phyloP scores from a whole-genome alignment of 2,888 invertebrate species.

The Sarcophaga caerulescens region DNA sequence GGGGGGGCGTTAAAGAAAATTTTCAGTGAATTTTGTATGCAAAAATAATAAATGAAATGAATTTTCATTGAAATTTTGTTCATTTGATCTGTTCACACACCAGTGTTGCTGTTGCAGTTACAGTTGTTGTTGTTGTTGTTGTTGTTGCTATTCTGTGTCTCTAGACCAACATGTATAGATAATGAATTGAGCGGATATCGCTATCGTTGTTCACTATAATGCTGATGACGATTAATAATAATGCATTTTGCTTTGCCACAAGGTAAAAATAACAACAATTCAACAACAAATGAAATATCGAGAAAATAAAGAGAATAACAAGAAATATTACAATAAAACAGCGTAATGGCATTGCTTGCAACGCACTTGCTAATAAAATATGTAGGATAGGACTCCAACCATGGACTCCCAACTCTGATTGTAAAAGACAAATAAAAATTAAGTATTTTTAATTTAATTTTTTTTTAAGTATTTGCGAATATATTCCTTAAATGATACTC shows the following conservation, averaged over 20 bases:
- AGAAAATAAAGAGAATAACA: constrained; percentile 33
- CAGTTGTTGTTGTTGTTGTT: background rate
- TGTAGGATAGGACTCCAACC: background rate
- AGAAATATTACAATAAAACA: constrained; percentile 28
- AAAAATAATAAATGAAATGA: constrained; percentile 54
- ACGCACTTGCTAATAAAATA: background rate
- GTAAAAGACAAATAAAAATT: background rate
- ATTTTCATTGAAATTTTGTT: constrained; percentile 26
- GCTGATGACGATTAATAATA: background rate
- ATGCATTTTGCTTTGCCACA: constrained; percentile 45
- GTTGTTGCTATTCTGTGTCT: constrained; percentile 1
- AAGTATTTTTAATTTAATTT: background rate
- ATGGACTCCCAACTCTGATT: background rate
- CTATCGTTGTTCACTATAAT: background rate
- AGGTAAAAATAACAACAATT: constrained; percentile 61
- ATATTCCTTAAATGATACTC: too few relatives aligned
- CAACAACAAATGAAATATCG: constrained; percentile 24
- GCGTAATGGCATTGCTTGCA: background rate
- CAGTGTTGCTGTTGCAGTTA: background rate
- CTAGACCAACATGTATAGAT: too few relatives aligned
- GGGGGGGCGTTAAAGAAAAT: constrained; percentile 28
- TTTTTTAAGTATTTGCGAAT: background rate
- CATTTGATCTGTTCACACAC: background rate
- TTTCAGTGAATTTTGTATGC: constrained; percentile 40
- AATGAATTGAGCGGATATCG: too few relatives aligned